Conservation (phyloP, 2,113 vertebrate species). For the Acanthochromis polyacanthus region DNA sequence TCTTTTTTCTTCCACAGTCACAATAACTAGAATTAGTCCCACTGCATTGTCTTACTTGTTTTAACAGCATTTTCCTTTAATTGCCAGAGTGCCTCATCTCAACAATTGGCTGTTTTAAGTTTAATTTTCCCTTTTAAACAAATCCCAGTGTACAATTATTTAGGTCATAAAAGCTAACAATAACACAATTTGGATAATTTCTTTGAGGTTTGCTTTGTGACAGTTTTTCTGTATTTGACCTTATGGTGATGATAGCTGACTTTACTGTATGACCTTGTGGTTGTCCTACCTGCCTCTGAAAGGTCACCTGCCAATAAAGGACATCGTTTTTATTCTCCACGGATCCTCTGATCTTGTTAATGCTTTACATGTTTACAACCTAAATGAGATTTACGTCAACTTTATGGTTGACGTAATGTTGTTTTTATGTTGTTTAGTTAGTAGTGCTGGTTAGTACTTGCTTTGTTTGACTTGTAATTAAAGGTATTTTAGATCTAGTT, state of each 20-base stretch:
- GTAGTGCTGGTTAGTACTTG: too few relatives aligned
- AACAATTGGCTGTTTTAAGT: too few relatives aligned
- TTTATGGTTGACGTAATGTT: neutral
- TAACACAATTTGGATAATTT: too few relatives aligned
- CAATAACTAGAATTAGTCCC: too few relatives aligned
- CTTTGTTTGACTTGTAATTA: neutral
- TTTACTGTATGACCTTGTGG: slow-evolving; percentile 3
- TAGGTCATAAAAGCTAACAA: too few relatives aligned
- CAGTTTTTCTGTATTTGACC: neutral
- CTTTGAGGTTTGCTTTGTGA: neutral
- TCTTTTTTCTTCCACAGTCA: too few relatives aligned
- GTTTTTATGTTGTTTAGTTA: neutral
- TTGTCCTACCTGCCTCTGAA: neutral
- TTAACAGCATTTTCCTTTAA: neutral
- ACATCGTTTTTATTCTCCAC: slow-evolving; percentile 3
- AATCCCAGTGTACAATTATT: too few relatives aligned
- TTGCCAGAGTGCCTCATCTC: too few relatives aligned
- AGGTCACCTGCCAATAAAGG: too few relatives aligned
- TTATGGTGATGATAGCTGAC: slow-evolving; percentile 5
- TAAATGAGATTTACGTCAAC: neutral
- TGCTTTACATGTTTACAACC: slow-evolving; percentile 2
- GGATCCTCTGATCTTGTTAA: slow-evolving; percentile 2
- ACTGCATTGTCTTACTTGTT: neutral
- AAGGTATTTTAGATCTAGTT: too few relatives aligned
- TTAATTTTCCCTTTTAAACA: too few relatives aligned